Percentiles rank a stretch among this genome's conserved stretches.
phyloP scores from a whole-genome alignment of 2,888 invertebrate genomes.

The Chydorus sphaericus region DNA sequence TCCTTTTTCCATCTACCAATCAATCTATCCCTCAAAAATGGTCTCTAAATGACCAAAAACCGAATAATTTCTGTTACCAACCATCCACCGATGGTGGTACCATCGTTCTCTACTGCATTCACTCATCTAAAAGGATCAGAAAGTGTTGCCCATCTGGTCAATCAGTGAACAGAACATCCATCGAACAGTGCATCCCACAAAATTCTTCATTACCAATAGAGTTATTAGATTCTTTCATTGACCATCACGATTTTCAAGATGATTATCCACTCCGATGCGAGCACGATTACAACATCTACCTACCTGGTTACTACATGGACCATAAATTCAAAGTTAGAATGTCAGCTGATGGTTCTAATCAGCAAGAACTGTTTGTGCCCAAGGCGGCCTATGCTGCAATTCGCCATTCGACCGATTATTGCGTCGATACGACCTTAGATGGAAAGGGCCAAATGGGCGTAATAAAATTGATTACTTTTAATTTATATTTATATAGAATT shows the following conservation, averaged over 20 bases:
- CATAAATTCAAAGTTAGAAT: not conserved
- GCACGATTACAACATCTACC: not conserved
- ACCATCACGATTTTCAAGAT: not conserved
- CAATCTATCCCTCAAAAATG: no score
- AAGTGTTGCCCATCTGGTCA: not conserved
- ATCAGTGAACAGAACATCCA: not conserved
- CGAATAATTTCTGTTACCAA: no score
- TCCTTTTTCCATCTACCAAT: no score
- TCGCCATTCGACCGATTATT: not conserved
- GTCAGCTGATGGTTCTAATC: no score
- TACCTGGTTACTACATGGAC: not conserved
- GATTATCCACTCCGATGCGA: not conserved
- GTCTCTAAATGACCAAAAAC: no score
- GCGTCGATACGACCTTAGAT: not conserved
- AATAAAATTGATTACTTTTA: not conserved
- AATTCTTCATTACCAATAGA: not conserved
- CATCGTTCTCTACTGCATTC: not conserved
- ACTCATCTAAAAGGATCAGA: not conserved
- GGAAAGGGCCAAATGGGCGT: not conserved
- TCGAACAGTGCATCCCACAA: not conserved
- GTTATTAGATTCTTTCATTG: not conserved
- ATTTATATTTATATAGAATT: not conserved
- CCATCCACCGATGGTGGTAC: no score
- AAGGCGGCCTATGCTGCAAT: not conserved
- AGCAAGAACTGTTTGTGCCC: not conserved